Percentiles rank a stretch among this genome's conserved stretches.
Conservation (phyloP, 2,888 invertebrate species). For the Volucella inanis region DNA sequence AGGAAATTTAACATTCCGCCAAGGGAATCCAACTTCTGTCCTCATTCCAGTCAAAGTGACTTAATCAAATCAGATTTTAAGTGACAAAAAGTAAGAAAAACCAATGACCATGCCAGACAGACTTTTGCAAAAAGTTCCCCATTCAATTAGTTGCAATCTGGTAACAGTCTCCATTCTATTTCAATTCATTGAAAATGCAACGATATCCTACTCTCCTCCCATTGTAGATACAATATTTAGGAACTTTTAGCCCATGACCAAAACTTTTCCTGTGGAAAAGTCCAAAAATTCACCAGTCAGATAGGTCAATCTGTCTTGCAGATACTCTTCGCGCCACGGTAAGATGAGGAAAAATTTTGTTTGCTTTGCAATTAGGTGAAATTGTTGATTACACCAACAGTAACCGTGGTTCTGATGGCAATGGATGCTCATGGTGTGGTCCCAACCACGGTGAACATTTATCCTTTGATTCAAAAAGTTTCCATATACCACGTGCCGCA, state of each 20-base stretch:
- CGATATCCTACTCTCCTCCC: neutral
- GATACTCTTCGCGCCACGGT: constrained; percentile 22
- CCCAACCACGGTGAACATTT: neutral
- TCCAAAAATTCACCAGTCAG: constrained; percentile 8
- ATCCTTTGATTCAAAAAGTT: constrained; percentile 58
- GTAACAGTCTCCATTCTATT: neutral
- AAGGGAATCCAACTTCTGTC: neutral
- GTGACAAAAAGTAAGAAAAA: constrained; percentile 14
- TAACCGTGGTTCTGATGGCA: no score
- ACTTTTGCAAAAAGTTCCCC: constrained; percentile 16
- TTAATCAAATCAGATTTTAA: constrained; percentile 22
- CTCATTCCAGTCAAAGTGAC: neutral
- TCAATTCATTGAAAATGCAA: neutral
- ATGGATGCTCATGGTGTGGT: no score
- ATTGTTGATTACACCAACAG: no score
- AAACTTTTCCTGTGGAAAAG: neutral
- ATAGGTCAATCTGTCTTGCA: constrained; percentile 19
- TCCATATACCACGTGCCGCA: constrained; percentile 14
- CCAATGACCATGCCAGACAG: neutral
- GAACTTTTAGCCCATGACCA: neutral
- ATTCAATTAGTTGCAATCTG: constrained; percentile 36
- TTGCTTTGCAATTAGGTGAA: constrained; percentile 46
- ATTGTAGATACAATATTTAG: neutral
- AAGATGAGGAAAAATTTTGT: constrained; percentile 34
- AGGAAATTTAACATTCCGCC: constrained; percentile 3